Percentiles rank a stretch among this genome's conserved stretches.
Evolutionary conservation across 1,140 invertebrate genomes (phyloP).

Genomic region (Papilio glaucus): DNA sequence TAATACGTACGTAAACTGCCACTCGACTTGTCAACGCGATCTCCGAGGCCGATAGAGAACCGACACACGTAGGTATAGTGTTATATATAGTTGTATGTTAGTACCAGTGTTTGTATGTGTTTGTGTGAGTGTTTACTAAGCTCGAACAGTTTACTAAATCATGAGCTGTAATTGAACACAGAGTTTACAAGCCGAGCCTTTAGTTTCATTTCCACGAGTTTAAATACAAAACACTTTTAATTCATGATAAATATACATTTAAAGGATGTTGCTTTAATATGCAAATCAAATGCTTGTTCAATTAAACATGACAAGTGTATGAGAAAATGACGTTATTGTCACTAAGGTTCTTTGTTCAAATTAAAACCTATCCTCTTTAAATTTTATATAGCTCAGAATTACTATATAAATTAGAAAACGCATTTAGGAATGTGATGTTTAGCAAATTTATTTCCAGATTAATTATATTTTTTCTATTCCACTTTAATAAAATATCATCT

Average conservation of each 20-base stretch:
- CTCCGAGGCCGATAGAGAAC: constrained; percentile 47
- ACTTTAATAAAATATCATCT: too few relatives aligned
- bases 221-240: constrained; percentile 15
- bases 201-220: constrained; percentile 39
- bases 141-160: constrained; percentile 52
- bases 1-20: constrained; percentile 71
- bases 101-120: constrained; percentile 41
- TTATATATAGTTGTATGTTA: constrained; percentile 31
- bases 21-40: constrained; percentile 65
- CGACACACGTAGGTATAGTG: constrained; percentile 56
- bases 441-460: too few relatives aligned
- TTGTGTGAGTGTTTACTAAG: constrained; percentile 45
- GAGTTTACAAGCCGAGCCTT: constrained; percentile 43
- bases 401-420: background rate
- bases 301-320: too few relatives aligned
- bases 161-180: constrained; percentile 52
- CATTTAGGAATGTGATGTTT: too few relatives aligned
- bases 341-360: background rate
- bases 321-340: too few relatives aligned
- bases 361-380: background rate
- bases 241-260: background rate
- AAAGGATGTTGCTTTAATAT: background rate
- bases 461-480: too few relatives aligned
- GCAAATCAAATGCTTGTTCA: constrained; percentile 13
- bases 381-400: background rate